Percentiles rank a stretch among this genome's conserved stretches.
These are phyloP conservation scores for Drosophila leonis DNA, from an alignment of 2,888 invertebrate species.

Conservation along the genomic window DNA sequence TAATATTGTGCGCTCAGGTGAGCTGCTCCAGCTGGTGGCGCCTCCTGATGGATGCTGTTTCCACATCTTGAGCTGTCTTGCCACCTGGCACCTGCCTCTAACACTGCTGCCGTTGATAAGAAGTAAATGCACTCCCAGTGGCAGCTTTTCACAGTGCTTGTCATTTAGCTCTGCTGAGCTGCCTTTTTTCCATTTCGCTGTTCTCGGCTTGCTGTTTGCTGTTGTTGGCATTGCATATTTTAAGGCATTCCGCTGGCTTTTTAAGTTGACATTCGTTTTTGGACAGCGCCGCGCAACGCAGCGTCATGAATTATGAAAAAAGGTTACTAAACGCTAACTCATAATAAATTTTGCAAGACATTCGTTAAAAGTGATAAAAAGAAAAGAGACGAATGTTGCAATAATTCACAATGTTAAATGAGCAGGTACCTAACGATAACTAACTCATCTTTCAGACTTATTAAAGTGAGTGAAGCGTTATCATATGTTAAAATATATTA, in stretches of 20 bases:
- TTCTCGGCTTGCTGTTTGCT: slow-evolving; percentile 9
- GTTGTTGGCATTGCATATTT: slow-evolving; percentile 53
- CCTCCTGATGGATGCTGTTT: slow-evolving; percentile 52
- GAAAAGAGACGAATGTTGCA: neutral
- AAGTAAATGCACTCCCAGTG: slow-evolving; percentile 65
- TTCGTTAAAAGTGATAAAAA: slow-evolving; percentile 20
- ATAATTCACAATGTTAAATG: slow-evolving; percentile 3
- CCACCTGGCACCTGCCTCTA: slow-evolving; percentile 33
- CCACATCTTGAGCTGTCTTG: slow-evolving; percentile 37
- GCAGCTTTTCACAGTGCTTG: slow-evolving; percentile 56
- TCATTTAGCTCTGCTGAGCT: slow-evolving; percentile 48
- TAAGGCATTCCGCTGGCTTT: slow-evolving; percentile 45
- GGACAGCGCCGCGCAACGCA: slow-evolving; percentile 17
- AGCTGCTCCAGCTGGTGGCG: slow-evolving; percentile 14
- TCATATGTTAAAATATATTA: too few species aligned
- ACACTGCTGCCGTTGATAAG: slow-evolving; percentile 44
- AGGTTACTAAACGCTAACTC: slow-evolving; percentile 45
- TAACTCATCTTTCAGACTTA: too few species aligned
- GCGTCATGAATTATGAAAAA: slow-evolving; percentile 59
- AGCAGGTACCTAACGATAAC: neutral
- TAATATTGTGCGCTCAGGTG: slow-evolving; percentile 72
- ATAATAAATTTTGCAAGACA: slow-evolving; percentile 33
- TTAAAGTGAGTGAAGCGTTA: too few species aligned
- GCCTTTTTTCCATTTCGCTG: slow-evolving; percentile 22
- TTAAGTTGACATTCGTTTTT: slow-evolving; percentile 63